Conservation (phyloP, 1,140 invertebrate species). For the Plutomurus gul region DNA sequence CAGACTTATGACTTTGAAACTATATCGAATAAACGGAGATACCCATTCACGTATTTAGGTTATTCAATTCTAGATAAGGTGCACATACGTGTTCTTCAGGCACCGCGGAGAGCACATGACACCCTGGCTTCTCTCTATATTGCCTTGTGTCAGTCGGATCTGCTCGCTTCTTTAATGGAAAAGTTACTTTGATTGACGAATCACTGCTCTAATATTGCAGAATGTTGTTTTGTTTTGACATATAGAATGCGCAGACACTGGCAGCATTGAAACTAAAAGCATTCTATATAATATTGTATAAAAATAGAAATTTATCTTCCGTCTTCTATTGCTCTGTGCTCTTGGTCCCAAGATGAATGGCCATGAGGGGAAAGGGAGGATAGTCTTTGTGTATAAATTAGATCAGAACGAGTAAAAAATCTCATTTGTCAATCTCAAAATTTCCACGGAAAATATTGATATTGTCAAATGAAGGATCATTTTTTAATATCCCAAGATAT, state of each 20-base stretch:
- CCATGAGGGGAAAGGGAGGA: not conserved
- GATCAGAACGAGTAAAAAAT: constrained; percentile 6
- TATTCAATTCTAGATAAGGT: no score
- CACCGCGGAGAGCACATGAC: no score
- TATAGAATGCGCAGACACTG: no score
- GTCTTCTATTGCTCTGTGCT: not conserved
- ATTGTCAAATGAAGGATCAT: not conserved
- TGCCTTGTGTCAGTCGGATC: not conserved
- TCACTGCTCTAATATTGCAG: not conserved
- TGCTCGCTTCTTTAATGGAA: constrained; percentile 13
- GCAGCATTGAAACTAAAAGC: not conserved
- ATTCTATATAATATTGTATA: not conserved
- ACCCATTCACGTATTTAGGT: no score
- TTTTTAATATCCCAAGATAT: not conserved
- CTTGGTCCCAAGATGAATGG: constrained; percentile 11
- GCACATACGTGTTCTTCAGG: no score
- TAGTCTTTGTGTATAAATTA: not conserved
- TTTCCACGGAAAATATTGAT: not conserved
- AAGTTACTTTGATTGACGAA: constrained; percentile 22
- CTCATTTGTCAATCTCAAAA: constrained; percentile 20
- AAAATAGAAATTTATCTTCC: not conserved
- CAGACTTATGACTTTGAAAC: no score
- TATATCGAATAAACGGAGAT: no score
- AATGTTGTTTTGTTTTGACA: constrained; percentile 11
- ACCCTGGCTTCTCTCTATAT: not conserved